These are phyloP conservation scores for Allobates femoralis DNA, from an alignment of 2,797 vertebrate genomes.

Conservation along the genomic window DNA sequence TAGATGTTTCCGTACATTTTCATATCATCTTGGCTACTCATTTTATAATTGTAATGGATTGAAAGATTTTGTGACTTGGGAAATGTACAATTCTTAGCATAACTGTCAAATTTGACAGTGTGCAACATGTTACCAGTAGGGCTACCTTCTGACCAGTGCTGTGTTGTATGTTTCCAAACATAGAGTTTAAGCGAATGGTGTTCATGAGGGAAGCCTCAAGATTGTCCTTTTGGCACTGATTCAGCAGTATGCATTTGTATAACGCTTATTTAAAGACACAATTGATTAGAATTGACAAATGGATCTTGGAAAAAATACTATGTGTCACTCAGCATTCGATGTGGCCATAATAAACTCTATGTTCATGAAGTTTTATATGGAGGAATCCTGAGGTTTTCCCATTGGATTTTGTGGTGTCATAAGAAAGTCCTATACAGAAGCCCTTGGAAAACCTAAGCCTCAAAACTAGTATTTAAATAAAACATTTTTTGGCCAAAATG, in stretches of 20 bases:
- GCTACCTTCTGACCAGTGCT: not conserved
- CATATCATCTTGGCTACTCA: not conserved
- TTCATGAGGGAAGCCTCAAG: not conserved
- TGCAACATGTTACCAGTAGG: not conserved
- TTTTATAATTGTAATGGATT: not conserved
- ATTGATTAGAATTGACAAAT: not conserved
- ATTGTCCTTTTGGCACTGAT: not conserved
- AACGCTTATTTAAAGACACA: not conserved
- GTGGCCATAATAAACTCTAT: too few species aligned
- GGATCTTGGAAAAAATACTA: not conserved
- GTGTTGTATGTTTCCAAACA: not conserved
- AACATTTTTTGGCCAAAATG: too few species aligned
- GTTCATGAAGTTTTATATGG: too few species aligned
- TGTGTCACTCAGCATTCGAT: too few species aligned
- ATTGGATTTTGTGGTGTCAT: too few species aligned
- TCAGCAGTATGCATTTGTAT: not conserved
- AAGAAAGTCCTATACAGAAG: too few species aligned
- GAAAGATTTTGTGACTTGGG: not conserved
- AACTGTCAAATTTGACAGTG: not conserved
- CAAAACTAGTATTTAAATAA: too few species aligned
- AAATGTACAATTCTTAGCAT: not conserved
- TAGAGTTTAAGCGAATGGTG: not conserved
- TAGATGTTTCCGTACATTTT: not conserved
- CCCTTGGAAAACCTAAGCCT: too few species aligned
- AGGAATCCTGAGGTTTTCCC: too few species aligned